phyloP scores from a whole-genome alignment of 2,113 vertebrate species.

The Hemichromis elongatus region DNA sequence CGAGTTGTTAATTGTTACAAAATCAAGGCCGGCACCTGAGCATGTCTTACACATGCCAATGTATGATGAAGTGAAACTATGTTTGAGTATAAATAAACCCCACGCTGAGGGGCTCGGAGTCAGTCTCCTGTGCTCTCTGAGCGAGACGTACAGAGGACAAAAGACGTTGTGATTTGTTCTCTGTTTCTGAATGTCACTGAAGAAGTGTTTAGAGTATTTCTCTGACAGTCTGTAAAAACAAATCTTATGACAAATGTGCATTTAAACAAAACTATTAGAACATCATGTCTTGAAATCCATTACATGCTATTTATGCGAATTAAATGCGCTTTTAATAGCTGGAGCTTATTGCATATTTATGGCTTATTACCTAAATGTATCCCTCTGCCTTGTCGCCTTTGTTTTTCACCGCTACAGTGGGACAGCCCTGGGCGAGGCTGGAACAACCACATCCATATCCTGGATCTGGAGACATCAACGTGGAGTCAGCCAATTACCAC shows the following conservation, averaged over 20 bases:
- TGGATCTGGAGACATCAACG: conserved; percentile 86
- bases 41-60: too few species aligned
- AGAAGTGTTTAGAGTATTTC: too few species aligned
- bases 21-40: too few species aligned
- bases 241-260: background rate
- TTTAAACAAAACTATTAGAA: background rate
- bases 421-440: conserved; percentile 86
- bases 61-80: too few species aligned
- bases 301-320: background rate
- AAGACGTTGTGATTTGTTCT: too few species aligned
- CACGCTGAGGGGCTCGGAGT: too few species aligned
- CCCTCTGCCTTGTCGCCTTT: background rate
- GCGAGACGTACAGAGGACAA: too few species aligned
- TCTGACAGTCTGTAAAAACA: conserved; percentile 17
- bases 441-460: conserved; percentile 93
- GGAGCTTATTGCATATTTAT: background rate
- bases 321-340: background rate
- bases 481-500: conserved; percentile 92
- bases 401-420: conserved; percentile 26
- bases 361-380: background rate
- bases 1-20: too few species aligned
- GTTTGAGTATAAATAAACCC: too few species aligned
- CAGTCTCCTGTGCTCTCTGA: too few species aligned
- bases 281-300: background rate
- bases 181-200: too few species aligned